A percentile compares a stretch with the other conserved stretches of the same genome.
These are phyloP conservation scores for Dendrolimus punctatus DNA, from an alignment of 1,140 invertebrate species.

Conservation along the genomic window DNA sequence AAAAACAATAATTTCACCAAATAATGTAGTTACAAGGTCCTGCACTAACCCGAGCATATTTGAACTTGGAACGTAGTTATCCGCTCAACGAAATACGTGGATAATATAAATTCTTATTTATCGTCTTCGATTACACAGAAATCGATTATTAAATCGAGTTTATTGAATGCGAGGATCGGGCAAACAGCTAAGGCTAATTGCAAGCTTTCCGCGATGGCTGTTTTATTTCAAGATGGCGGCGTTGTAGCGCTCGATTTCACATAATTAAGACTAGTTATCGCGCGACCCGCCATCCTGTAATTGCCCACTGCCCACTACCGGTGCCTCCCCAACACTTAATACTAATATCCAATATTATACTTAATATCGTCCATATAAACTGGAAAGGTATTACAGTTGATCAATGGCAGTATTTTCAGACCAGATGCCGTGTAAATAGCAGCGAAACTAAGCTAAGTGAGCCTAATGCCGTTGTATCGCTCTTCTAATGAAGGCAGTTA, in stretches of 20 bases:
- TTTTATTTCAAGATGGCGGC: slow-evolving; percentile 44
- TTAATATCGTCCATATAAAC: slow-evolving; percentile 48
- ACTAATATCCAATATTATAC: slow-evolving; percentile 2
- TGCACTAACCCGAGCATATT: too few species aligned
- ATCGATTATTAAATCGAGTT: too few species aligned
- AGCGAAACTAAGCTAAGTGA: slow-evolving; percentile 10
- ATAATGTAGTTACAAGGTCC: too few species aligned
- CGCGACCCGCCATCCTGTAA: slow-evolving; percentile 51
- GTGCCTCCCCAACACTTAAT: slow-evolving; percentile 15
- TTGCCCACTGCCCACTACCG: slow-evolving; percentile 31
- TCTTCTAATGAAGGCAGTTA: slow-evolving; percentile 1
- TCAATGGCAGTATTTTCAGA: slow-evolving; percentile 9
- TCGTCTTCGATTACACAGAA: too few species aligned
- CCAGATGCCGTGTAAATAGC: slow-evolving; percentile 15
- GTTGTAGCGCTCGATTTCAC: slow-evolving; percentile 29
- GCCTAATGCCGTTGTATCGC: slow-evolving; percentile 12
- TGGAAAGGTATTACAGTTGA: slow-evolving; percentile 28
- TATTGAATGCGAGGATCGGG: too few species aligned
- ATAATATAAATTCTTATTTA: too few species aligned
- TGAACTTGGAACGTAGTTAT: too few species aligned
- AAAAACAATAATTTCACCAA: too few species aligned
- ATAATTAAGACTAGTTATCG: slow-evolving; percentile 61
- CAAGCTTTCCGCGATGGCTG: slow-evolving; percentile 40
- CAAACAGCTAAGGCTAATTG: slow-evolving; percentile 30
- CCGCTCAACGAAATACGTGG: too few species aligned